phyloP scores from a whole-genome alignment of 2,797 vertebrate genomes.

The Furcifer pardalis region DNA sequence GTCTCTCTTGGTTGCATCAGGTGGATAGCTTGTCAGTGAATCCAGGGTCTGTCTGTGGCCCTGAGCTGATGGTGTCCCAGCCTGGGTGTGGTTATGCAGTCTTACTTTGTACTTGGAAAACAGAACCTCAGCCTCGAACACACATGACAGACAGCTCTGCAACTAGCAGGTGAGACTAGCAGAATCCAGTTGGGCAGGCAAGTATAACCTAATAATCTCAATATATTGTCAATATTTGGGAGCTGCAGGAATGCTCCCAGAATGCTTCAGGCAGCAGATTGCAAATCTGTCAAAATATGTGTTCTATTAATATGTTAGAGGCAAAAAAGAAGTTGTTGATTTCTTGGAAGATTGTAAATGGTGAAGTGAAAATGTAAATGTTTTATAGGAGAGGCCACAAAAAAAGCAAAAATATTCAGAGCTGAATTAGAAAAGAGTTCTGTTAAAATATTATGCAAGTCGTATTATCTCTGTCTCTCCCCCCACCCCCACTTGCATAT shows the following conservation, averaged over 20 bases:
- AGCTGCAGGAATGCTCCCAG: neutral
- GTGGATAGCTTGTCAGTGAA: constrained; percentile 97
- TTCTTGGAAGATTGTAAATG: too few species aligned
- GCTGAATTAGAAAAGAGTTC: too few species aligned
- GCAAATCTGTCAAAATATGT: too few species aligned
- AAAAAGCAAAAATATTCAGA: too few species aligned
- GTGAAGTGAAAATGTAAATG: too few species aligned
- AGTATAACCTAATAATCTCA: accelerated
- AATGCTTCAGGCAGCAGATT: too few species aligned
- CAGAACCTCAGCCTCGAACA: constrained; percentile 68
- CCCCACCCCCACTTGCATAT: too few species aligned
- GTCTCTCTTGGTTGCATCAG: constrained; percentile 67
- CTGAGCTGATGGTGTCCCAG: constrained; percentile 96
- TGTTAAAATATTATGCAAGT: too few species aligned
- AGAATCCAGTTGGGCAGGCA: accelerated
- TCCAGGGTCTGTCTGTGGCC: constrained; percentile 85
- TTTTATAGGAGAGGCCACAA: too few species aligned
- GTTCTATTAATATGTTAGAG: neutral
- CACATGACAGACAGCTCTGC: constrained; percentile 51
- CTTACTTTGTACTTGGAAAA: constrained; percentile 91
- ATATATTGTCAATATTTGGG: neutral
- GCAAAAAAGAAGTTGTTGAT: neutral
- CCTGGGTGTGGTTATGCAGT: constrained; percentile 95
- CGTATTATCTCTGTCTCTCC: too few species aligned
- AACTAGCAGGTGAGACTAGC: constrained; percentile 63